Conservation (phyloP, 1,140 invertebrate genomes). For the Diachasma alloeum region DNA sequence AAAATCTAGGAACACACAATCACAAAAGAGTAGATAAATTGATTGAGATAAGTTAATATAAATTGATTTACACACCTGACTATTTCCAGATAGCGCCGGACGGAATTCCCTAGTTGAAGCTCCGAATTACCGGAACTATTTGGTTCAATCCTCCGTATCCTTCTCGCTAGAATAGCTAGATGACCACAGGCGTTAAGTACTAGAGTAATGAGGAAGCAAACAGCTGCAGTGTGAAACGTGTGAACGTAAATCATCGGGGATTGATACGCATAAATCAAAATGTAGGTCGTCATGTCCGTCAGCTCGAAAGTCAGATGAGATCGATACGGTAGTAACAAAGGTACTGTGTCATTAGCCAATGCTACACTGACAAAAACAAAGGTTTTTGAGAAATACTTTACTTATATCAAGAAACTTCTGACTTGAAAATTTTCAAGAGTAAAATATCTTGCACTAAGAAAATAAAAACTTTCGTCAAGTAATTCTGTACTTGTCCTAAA, state of each 20-base stretch:
- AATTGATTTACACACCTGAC: neutral
- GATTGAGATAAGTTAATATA: neutral
- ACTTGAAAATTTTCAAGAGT: no score
- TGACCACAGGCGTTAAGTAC: neutral
- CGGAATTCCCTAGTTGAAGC: neutral
- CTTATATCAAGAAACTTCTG: no score
- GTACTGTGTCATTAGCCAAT: conserved; percentile 16
- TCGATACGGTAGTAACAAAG: conserved; percentile 15
- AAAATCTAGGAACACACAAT: neutral
- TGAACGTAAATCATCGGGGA: conserved; percentile 13
- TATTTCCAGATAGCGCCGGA: neutral
- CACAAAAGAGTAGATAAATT: neutral
- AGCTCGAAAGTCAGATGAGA: conserved; percentile 12
- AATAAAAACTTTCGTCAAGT: no score
- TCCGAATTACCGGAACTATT: neutral
- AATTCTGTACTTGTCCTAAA: no score
- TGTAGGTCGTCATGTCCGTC: neutral
- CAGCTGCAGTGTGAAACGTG: neutral
- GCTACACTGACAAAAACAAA: no score
- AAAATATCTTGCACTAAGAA: no score
- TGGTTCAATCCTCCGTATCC: neutral
- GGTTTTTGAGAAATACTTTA: no score
- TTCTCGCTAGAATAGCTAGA: neutral
- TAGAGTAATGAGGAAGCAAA: neutral
- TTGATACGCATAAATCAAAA: conserved; percentile 4